Evolutionary conservation across 2,113 vertebrate genomes (phyloP), one percentile per base, ranked within the genome.

Genomic region (Rattus rattus): DNA sequence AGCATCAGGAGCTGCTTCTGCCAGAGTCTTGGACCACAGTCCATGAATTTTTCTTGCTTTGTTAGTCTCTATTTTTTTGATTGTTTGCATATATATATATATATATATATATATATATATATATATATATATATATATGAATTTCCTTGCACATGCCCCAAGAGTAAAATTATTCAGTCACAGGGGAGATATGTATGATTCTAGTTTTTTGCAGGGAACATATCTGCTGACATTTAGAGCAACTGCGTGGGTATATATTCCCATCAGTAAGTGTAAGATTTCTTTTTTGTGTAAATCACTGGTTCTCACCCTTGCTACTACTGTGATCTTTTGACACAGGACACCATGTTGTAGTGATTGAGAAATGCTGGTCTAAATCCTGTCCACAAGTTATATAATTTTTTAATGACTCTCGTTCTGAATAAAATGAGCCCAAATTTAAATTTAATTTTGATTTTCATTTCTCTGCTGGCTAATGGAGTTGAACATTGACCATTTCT

Each of bases 1-100:
- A 7, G 83, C 89, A 84, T 93, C 76, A 54, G 26, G 91, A 97
- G 43, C 52, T 95, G 0, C 36, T 84, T 97, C 83, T 94, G 70
- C 67, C n/a, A 90, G 52, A 1, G 0, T 22, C 85, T 36, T 79
- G 10, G 16, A 87, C 89, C 89, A 36, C 67, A 7, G 91, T 92
- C 13, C 0, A 52, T 61, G 22, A 0, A 4, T 80, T 81, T 2
- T 39, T 61, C n/a, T 94, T 43, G 61, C 75, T 95, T 17, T 75
- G 77, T 67, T 19, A 19, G 65, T 47, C 2, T 0, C 89, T 26
- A 2, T 77, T 12, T 69, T 69, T 84, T 39, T 63, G 24, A 43
- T 19, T 63, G n/a, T 84, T 39, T 47, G 97, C 95, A 54, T 54
- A 43, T 43, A 43, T 54, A 81, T n/a, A 13, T 12, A 85, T 17